Base-by-base conservation (phyloP, 2,888 invertebrate genomes). In the Athetis lepigone region DNA sequence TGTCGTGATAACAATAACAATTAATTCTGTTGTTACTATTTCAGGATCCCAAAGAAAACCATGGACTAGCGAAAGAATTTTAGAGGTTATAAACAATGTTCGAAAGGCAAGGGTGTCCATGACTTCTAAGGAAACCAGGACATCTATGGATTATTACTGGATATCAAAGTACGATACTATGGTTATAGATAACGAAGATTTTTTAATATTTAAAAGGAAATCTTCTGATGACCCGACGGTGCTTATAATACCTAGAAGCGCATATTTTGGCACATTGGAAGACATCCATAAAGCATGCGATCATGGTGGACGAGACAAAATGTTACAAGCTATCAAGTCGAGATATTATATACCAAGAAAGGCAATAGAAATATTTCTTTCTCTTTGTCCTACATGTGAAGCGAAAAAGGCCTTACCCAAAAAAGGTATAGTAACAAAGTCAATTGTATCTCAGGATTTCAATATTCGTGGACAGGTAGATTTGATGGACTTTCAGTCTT, bases 261-360 rank as follows among this genome's bases (percentile, higher is more conserved):
- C 49, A 39, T 67, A 63, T 40, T 67, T 50, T 47, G 43, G 54
- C 11, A 13, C n/a, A n/a, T n/a, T n/a, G n/a, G n/a, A n/a, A n/a
- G n/a, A n/a, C n/a, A n/a, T n/a, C 0, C 70, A 70, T 36, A n/a
- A 8, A 25, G 13, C 33, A 8, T 54, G 54, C 13, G 40, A 27
- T 8, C 70, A 69, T 25, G 62, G 70, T 2, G 70, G 63, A 1
- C 57, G 62, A 37, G 70, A 70, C 21, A 62, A 62, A 62, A 58
- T 69, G 18, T 7, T 57, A 5, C 18, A 16, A 2, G 18, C 8
- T 2, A 11, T 50, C 21, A 62, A 57, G 46, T 49, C 27, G 11
- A 62, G 29, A 69, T 69, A 43, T n/a, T 61, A 57, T 39, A 70
- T 70, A 27, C 70, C 69, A 8, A 70, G 57, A 39, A 69, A 69